Percentiles rank a stretch among this genome's conserved stretches.
These are phyloP conservation scores for Shinisaurus crocodilurus DNA, from an alignment of 2,113 vertebrate species.

Conservation along the genomic window DNA sequence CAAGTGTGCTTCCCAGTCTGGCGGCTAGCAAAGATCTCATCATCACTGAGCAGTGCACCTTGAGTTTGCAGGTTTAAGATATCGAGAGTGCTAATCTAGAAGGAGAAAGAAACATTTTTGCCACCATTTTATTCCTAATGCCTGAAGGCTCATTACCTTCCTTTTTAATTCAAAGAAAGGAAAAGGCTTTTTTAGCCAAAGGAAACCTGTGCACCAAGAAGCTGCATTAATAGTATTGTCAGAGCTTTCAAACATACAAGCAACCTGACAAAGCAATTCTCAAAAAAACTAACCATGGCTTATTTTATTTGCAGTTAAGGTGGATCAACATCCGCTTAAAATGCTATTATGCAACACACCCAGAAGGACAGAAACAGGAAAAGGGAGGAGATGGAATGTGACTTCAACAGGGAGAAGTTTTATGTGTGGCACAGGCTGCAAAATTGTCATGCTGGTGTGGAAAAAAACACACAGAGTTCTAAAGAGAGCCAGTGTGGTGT, in stretches of 20 bases:
- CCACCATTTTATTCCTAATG: background rate
- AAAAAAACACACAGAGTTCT: too few relatives aligned
- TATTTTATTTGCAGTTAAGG: background rate
- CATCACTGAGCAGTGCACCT: constrained; percentile 93
- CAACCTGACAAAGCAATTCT: background rate
- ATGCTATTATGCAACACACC: background rate
- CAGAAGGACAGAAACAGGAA: background rate
- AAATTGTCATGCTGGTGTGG: too few relatives aligned
- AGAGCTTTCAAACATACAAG: background rate
- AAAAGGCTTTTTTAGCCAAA: background rate
- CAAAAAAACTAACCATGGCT: background rate
- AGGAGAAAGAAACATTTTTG: background rate
- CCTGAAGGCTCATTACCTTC: background rate
- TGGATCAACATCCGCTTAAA: background rate
- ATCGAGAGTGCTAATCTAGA: constrained; percentile 96
- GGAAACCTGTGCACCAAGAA: background rate
- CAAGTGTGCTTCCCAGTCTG: constrained; percentile 99
- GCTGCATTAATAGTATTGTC: background rate
- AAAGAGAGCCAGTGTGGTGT: too few relatives aligned
- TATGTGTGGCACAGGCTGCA: too few relatives aligned
- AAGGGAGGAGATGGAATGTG: too few relatives aligned
- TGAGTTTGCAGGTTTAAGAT: constrained; percentile 98
- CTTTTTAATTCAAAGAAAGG: background rate
- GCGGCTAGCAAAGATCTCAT: constrained; percentile 98
- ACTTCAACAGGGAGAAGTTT: too few relatives aligned